These are phyloP conservation scores for Calameuta filiformis DNA, from an alignment of 2,888 invertebrate genomes.

Conservation along the genomic window DNA sequence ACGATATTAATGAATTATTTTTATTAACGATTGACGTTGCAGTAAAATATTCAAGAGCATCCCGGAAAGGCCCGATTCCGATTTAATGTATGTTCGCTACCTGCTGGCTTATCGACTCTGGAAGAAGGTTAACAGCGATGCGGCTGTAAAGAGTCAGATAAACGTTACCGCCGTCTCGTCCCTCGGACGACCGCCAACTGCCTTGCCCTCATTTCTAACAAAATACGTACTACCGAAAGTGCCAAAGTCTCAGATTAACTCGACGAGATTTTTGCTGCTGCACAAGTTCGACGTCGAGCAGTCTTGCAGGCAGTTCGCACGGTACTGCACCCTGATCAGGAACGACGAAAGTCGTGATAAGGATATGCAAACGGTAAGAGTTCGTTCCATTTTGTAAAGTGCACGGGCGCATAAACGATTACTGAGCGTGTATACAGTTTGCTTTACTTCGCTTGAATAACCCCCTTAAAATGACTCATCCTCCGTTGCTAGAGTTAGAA, in stretches of 20 bases:
- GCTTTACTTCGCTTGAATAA: not conserved
- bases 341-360: not conserved
- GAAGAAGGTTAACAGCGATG: conserved; percentile 55
- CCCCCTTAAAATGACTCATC: not conserved
- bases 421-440: not conserved
- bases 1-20: not conserved
- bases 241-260: conserved; percentile 47
- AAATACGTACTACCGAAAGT: conserved; percentile 57
- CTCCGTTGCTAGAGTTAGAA: not conserved
- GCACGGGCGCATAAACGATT: not conserved
- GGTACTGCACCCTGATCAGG: conserved; percentile 36
- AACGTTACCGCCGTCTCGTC: conserved; percentile 46
- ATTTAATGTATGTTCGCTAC: conserved; percentile 56
- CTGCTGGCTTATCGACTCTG: conserved; percentile 59
- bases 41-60: conserved; percentile 58
- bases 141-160: conserved; percentile 50
- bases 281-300: conserved; percentile 54
- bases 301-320: conserved; percentile 51
- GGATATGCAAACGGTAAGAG: not conserved
- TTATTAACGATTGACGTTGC: conserved; percentile 18
- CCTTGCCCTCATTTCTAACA: conserved; percentile 45
- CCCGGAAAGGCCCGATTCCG: conserved; percentile 47
- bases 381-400: not conserved
- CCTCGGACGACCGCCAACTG: conserved; percentile 46
- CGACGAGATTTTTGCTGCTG: conserved; percentile 47